Conservation (phyloP, 2,113 vertebrate genomes). For the Scomber scombrus region DNA sequence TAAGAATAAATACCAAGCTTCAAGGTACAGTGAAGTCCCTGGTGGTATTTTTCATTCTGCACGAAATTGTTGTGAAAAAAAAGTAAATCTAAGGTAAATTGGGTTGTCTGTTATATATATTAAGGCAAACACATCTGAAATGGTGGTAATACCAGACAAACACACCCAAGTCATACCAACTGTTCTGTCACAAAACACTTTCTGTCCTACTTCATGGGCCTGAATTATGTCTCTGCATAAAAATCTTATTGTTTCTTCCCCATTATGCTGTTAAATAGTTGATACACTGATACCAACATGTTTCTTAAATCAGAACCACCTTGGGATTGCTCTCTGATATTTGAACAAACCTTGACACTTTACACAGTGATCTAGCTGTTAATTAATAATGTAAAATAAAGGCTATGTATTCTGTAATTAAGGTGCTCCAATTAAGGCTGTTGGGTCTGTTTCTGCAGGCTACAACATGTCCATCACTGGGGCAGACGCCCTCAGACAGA, state of each 20-base stretch:
- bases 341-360: background rate
- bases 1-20: background rate
- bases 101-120: background rate
- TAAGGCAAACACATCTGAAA: background rate
- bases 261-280: slow-evolving; percentile 6
- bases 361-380: background rate
- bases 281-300: slow-evolving; percentile 16
- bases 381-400: slow-evolving; percentile 8
- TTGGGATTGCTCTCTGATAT: slow-evolving; percentile 1
- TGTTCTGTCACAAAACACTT: slow-evolving; percentile 50
- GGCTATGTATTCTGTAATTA: background rate
- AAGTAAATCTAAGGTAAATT: background rate
- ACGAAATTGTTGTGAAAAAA: background rate
- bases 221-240: slow-evolving; percentile 8
- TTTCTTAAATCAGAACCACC: slow-evolving; percentile 14
- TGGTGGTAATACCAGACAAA: background rate
- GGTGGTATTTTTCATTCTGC: background rate
- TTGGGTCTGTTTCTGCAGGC: slow-evolving; percentile 7
- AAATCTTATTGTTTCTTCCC: background rate
- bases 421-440: background rate
- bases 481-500: background rate
- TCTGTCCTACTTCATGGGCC: slow-evolving; percentile 30
- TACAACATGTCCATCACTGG: slow-evolving; percentile 5
- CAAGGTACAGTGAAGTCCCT: background rate
- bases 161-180: background rate